Evolutionary conservation across 2,888 invertebrate genomes (phyloP), one percentile per base, ranked within the genome.

Genomic region (Drosophila rellima): DNA sequence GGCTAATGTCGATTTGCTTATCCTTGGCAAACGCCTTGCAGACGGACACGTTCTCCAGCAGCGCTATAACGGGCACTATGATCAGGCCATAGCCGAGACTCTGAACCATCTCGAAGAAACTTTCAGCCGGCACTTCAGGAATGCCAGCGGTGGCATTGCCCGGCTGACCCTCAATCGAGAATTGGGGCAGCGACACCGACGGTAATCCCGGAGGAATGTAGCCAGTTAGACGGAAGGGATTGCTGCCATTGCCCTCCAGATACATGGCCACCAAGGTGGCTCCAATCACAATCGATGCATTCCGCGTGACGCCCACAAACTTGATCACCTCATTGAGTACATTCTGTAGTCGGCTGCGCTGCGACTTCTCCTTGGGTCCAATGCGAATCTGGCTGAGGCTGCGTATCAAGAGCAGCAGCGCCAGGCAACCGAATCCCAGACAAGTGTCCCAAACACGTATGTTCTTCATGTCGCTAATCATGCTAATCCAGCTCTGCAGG

Each of bases 41-140:
- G 5, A 90, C 97, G 15, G 98, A 96, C 77, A 98, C 96, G 88
- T 97, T 96, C 92, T 98, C 98, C 89, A 98, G 94, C 56, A 98
- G 93, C 20, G 96, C 96, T 84, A 98, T 95, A 23, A 98, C 93
- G 5, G 98, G 97, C 56, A 98, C 94, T 37, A 98, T 97, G 39
- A 96, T 93, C 62, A 98, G 93, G 15, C 97, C 97, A 42, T 96
- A 95, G 47, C 97, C 97, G 87, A 98, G 93, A 91, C 96, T 95
- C 62, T 96, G 94, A 52, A 95, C 93, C 95, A 97, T 97, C 42
- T 96, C 95, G 10, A 94, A 81, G 91, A 96, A 96, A 26, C 74
- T 80, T 47, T 91, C 88, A 0, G 74, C 90, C 0, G 78, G 59
- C 10, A 81, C 82, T 0, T 67, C 56, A 0, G 84, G 76, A 11